Evolutionary conservation across 2,888 invertebrate genomes (phyloP).

Genomic region (Ectemnius lituratus): DNA sequence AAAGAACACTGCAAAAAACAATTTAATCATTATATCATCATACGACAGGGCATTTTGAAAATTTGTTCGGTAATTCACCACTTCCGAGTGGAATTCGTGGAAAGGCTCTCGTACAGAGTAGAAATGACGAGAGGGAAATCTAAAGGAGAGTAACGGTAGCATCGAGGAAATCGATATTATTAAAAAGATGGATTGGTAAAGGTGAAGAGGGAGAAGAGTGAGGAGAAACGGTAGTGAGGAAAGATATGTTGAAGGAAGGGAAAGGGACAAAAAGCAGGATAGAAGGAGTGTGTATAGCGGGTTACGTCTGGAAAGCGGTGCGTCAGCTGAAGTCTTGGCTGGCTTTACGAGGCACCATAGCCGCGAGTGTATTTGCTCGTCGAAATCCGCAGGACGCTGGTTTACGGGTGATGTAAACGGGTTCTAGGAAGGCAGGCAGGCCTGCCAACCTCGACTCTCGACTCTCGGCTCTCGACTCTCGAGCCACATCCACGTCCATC

Average conservation of each 20-base stretch:
- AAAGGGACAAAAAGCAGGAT: no score
- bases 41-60: background rate
- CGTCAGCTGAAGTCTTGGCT: constrained; percentile 55
- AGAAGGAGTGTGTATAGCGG: constrained; percentile 9
- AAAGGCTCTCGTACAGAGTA: background rate
- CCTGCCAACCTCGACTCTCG: constrained; percentile 8
- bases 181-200: constrained; percentile 8
- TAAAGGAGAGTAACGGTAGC: no score
- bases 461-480: constrained; percentile 24
- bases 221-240: background rate
- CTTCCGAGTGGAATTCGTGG: no score
- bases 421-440: constrained; percentile 33
- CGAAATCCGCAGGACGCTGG: constrained; percentile 64
- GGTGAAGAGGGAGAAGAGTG: background rate
- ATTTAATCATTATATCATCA: background rate
- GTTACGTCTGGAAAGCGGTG: constrained; percentile 46
- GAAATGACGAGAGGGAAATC: background rate
- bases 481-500: constrained; percentile 23
- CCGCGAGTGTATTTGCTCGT: constrained; percentile 68
- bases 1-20: no score
- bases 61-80: no score
- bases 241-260: background rate
- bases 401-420: constrained; percentile 68
- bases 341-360: constrained; percentile 66
- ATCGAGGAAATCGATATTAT: constrained; percentile 15